phyloP scores from a whole-genome alignment of 2,113 vertebrate genomes.

The Coptodon rendalli region DNA sequence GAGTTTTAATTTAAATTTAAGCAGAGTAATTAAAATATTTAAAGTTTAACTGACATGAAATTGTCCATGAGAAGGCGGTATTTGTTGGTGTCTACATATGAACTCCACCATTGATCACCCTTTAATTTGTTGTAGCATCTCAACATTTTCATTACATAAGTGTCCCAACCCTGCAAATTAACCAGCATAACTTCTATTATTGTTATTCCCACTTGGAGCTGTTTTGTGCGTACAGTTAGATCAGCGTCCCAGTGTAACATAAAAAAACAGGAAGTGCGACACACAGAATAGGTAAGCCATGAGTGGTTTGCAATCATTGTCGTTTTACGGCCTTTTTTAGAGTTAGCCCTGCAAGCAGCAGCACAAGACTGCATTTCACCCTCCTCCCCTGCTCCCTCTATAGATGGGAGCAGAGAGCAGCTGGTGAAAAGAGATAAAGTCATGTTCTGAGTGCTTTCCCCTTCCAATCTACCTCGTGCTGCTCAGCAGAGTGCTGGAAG shows the following conservation, averaged over 20 bases:
- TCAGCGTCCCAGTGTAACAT: neutral
- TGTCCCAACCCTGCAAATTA: neutral
- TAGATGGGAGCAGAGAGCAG: slow-evolving; percentile 76
- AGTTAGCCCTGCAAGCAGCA: slow-evolving; percentile 46
- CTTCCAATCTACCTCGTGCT: slow-evolving; percentile 60
- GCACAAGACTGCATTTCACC: slow-evolving; percentile 15
- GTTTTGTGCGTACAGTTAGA: neutral
- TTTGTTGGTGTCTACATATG: neutral
- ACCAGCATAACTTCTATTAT: neutral
- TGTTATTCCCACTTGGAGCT: neutral
- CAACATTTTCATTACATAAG: neutral
- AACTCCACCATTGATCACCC: neutral
- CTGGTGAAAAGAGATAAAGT: slow-evolving; percentile 83
- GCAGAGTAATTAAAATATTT: neutral
- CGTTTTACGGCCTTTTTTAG: slow-evolving; percentile 10
- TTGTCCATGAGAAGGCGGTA: neutral
- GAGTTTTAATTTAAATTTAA: neutral
- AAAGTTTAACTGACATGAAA: neutral
- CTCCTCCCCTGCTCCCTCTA: slow-evolving; percentile 55
- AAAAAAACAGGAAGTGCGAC: neutral
- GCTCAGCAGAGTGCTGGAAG: slow-evolving; percentile 65
- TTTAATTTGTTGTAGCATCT: neutral
- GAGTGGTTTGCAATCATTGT: slow-evolving; percentile 23
- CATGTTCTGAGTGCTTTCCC: slow-evolving; percentile 60
- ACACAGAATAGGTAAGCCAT: slow-evolving; percentile 35